Evolutionary conservation across 1,140 invertebrate genomes (phyloP).

Genomic region (Brachionus plicatilis): DNA sequence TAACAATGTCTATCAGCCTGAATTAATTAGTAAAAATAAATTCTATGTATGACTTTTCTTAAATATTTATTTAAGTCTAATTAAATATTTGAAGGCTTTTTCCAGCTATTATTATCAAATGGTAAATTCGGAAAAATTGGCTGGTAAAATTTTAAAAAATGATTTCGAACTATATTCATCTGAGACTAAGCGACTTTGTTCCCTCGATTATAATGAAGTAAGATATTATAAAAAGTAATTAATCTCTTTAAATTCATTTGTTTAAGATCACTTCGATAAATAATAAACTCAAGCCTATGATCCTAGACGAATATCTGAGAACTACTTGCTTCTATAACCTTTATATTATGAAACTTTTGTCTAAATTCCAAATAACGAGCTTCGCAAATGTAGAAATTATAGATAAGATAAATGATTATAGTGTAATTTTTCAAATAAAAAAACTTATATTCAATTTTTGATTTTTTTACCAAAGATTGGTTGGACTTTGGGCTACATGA

Average conservation of each 20-base stretch:
- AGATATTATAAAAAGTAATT: not conserved
- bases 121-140: conserved; percentile 2
- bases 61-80: not conserved
- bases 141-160: not conserved
- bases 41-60: not conserved
- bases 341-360: not conserved
- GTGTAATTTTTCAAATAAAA: not conserved
- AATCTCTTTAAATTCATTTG: not conserved
- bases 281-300: not conserved
- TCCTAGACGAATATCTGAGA: not conserved
- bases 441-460: not conserved
- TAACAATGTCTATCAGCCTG: not conserved
- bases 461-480: not conserved
- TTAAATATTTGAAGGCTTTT: not conserved
- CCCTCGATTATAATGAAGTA: conserved; percentile 8
- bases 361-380: not conserved
- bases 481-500: conserved; percentile 31
- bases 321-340: conserved; percentile 24
- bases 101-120: conserved; percentile 36
- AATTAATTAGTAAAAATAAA: not conserved
- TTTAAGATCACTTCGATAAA: not conserved
- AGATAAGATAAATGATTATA: not conserved
- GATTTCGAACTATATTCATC: not conserved
- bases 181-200: not conserved
- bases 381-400: conserved; percentile 18